phyloP scores from a whole-genome alignment of 2,113 vertebrate genomes.

The Gila orcuttii region DNA sequence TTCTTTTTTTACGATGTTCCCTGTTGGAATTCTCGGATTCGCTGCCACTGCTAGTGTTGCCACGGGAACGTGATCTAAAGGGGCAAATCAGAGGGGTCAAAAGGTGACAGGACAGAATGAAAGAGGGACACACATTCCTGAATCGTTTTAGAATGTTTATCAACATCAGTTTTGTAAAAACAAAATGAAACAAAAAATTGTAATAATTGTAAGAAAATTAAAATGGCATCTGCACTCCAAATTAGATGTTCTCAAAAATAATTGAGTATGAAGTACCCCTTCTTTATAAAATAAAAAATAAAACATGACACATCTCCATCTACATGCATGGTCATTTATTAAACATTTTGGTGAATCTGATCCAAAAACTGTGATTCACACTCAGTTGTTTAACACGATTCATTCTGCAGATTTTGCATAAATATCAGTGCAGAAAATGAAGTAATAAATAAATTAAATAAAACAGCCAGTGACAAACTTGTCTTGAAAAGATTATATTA shows the following conservation, averaged over 20 bases:
- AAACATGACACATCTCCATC: not conserved
- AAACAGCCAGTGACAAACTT: not conserved
- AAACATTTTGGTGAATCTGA: not conserved
- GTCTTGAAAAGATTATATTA: not conserved
- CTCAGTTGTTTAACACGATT: not conserved
- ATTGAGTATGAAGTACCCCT: too few relatives aligned
- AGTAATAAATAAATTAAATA: not conserved
- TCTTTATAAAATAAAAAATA: too few relatives aligned
- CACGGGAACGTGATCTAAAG: conserved; percentile 84
- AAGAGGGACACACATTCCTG: not conserved
- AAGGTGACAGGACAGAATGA: conserved; percentile 32
- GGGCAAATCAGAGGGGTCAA: conserved; percentile 46
- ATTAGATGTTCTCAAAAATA: too few relatives aligned
- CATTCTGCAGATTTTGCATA: not conserved
- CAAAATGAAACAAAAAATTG: not conserved
- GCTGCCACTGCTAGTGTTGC: conserved; percentile 89
- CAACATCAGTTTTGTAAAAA: not conserved
- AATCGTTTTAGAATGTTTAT: not conserved
- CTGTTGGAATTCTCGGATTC: conserved; percentile 87
- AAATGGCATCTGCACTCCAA: too few relatives aligned
- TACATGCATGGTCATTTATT: not conserved
- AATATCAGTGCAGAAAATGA: not conserved
- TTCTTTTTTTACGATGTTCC: conserved; percentile 86
- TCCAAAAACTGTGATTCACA: not conserved
- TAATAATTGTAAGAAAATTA: not conserved